Percentiles rank a stretch among this genome's conserved stretches.
Evolutionary conservation across 1,140 invertebrate genomes (phyloP).

Genomic region (Pissodes strobi): DNA sequence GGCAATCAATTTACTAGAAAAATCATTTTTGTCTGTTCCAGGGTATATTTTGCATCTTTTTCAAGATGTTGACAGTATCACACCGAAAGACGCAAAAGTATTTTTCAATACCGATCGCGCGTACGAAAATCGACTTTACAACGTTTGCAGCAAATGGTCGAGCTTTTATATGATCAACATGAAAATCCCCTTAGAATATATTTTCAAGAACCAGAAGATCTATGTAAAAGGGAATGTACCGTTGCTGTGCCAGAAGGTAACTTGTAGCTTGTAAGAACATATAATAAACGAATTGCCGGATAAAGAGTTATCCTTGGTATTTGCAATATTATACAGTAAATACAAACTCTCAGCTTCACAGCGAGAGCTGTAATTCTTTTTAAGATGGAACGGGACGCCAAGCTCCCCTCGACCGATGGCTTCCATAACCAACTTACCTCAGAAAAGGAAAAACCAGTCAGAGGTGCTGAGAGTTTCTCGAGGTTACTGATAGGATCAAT

Average conservation of each 20-base stretch:
- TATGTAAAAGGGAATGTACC: conserved; percentile 40
- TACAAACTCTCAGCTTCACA: too few relatives aligned
- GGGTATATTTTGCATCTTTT: conserved; percentile 34
- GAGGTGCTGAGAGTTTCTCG: too few relatives aligned
- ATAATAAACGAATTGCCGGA: not conserved
- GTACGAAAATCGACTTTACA: conserved; percentile 31
- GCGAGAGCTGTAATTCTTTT: too few relatives aligned
- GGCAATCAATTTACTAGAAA: not conserved
- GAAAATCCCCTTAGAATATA: conserved; percentile 36
- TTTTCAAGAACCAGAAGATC: conserved; percentile 29
- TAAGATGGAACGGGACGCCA: too few relatives aligned
- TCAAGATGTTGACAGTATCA: conserved; percentile 9
- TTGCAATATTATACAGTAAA: too few relatives aligned
- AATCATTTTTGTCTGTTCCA: not conserved
- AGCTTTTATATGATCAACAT: conserved; percentile 27
- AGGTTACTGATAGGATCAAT: too few relatives aligned
- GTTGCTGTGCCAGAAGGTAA: conserved; percentile 37
- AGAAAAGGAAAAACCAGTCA: too few relatives aligned
- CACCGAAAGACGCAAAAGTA: conserved; percentile 6
- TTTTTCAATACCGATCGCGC: conserved; percentile 38
- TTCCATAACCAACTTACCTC: too few relatives aligned
- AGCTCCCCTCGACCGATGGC: too few relatives aligned
- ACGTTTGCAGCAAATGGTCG: not conserved
- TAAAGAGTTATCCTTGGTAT: too few relatives aligned
- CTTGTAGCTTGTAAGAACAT: not conserved